Base-by-base conservation (phyloP, 2,888 invertebrate genomes). In the Sminthurides aquaticus region DNA sequence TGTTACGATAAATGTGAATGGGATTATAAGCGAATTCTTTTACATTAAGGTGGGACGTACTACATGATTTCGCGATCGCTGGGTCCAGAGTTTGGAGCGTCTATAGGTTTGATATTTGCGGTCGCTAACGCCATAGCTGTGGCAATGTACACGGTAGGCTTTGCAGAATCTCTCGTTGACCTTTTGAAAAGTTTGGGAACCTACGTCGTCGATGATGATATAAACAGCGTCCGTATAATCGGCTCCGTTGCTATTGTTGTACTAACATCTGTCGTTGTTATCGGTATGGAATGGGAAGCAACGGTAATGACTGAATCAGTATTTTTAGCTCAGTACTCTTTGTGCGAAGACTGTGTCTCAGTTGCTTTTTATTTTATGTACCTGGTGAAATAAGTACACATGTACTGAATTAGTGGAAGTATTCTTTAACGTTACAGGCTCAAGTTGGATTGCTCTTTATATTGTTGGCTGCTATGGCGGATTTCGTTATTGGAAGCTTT, bases 1-100 rank as follows among this genome's bases (percentile, higher is more conserved):
- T n/a, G n/a, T n/a, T n/a, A n/a, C n/a, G n/a, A n/a, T n/a, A n/a
- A n/a, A n/a, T n/a, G n/a, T n/a, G n/a, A n/a, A n/a, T n/a, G n/a
- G n/a, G n/a, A n/a, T n/a, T n/a, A n/a, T n/a, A n/a, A n/a, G n/a
- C n/a, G n/a, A n/a, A n/a, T n/a, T n/a, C n/a, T n/a, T n/a, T n/a
- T n/a, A n/a, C n/a, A n/a, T 34, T 34, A 34, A 91, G 97, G 97
- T 75, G 98, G 98, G 59, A 96, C 97, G 0, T 98, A 98, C 79
- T 99, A 94, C 80, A 92, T 98, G 93, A 97, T 98, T 82, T 95
- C 94, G 2, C 84, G 97, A 68, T 94, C 94, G 20, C 81, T 98
- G 73, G 98, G 98, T 0, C 97, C 98, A 0, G 97, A 98, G 81
- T 98, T 96, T 77, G 98, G 97, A 55, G 75, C 69, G 55, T 80